Evolutionary conservation across 2,113 vertebrate species (phyloP), one percentile per base, ranked within the genome.

Genomic region (Malurus alboscapulatus): DNA sequence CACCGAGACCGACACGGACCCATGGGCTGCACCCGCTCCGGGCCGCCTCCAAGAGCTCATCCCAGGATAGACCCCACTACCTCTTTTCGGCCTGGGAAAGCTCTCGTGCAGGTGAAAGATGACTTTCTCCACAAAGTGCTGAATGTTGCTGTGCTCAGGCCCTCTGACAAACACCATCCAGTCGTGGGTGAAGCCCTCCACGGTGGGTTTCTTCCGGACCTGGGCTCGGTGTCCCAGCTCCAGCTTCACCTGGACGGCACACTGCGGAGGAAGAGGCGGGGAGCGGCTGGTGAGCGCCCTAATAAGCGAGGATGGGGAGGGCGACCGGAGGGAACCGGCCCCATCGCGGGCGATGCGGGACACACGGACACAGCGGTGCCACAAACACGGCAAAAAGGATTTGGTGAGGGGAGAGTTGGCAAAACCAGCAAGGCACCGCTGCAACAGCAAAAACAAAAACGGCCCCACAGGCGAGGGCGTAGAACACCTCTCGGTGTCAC

Each of bases 71-170:
- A 77, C 18, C 18, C 32, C 50, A 8, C 25, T 24, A 99, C 99
- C 99, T 99, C 99, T 98, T 97, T 99, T 99, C 95, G 99, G 99
- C 98, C 98, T 98, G 13, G 99, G 99, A 96, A 99, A 99, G 98
- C 99, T 99, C 93, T 99, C 99, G 75, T 99, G 99, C 96, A 99
- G 98, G 97, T 99, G 99, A 97, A 99, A 99, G 83, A 99, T 99
- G 69, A 99, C 99, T 97, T 99, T 99, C 97, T 99, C 99, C 98
- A 99, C 99, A 95, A 99, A 99, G 98, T 99, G 99, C 98, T 99
- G 99, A 93, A 99, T 99, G 98, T 99, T 99, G 97, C 98, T 98
- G 96, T 99, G 98, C 95, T 99, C 99, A 8, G 99, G 99, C 77
- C 99, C 99, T 88, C 99, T 98, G 90, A 99, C 99, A 87, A 99